phyloP scores from a whole-genome alignment of 2,113 vertebrate genomes.

The Loxodonta africana region DNA sequence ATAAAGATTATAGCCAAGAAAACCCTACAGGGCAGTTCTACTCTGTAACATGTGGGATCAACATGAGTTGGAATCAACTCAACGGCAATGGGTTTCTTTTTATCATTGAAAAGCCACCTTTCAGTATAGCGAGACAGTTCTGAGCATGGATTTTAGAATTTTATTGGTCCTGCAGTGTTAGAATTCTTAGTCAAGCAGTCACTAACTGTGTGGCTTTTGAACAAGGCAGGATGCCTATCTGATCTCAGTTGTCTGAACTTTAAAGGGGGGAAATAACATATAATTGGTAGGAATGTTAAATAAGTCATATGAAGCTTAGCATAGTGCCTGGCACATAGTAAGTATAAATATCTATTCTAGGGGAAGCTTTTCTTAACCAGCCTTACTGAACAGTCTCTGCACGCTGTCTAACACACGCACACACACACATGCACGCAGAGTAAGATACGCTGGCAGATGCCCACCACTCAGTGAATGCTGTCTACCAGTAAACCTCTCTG shows the following conservation, averaged over 20 bases:
- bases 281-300: not conserved
- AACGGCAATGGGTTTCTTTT: no score
- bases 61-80: no score
- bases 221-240: not conserved
- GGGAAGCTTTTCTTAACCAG: not conserved
- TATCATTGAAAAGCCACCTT: fast-evolving
- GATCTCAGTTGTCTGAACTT: not conserved
- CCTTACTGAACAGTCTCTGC: not conserved
- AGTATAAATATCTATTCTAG: not conserved
- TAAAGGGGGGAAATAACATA: fast-evolving
- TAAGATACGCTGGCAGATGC: fast-evolving
- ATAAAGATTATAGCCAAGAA: no score
- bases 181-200: not conserved
- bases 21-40: no score
- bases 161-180: not conserved
- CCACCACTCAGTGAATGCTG: fast-evolving
- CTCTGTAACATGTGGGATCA: no score
- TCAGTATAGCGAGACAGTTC: fast-evolving
- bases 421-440: no score
- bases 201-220: not conserved
- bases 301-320: not conserved
- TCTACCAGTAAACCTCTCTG: not conserved
- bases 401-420: no score
- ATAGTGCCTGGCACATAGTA: not conserved
- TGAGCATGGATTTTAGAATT: not conserved